These are phyloP conservation scores for Eudemis profundana DNA, from an alignment of 2,888 invertebrate genomes.

Conservation along the genomic window DNA sequence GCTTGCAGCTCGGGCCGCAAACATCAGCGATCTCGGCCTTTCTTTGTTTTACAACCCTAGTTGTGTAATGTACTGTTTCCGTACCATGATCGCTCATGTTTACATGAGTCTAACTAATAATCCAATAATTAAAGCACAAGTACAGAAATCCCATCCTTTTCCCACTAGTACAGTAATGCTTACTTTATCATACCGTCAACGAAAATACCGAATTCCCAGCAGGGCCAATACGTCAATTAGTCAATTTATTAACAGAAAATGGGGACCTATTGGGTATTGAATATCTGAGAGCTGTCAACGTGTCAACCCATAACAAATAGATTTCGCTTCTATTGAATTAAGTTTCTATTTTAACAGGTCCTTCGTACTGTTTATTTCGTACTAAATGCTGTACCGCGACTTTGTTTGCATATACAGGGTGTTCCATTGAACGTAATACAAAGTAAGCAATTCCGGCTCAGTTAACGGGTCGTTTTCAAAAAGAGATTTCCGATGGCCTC, in stretches of 20 bases:
- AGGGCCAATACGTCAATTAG: constrained; percentile 34
- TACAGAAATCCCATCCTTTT: background rate
- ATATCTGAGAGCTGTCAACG: constrained; percentile 21
- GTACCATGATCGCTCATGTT: no score
- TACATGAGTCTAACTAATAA: no score
- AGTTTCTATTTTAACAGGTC: background rate
- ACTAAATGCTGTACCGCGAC: no score
- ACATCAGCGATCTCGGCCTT: no score
- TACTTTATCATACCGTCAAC: background rate
- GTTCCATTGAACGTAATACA: no score
- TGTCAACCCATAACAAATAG: constrained; percentile 3
- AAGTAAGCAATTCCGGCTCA: no score
- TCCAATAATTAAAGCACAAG: background rate
- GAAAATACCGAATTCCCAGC: background rate
- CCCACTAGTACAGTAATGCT: background rate
- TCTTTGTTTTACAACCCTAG: no score
- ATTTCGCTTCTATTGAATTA: background rate
- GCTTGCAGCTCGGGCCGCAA: no score
- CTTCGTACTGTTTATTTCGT: background rate
- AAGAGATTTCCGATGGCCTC: no score
- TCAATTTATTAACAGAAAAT: constrained; percentile 20
- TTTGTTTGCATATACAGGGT: no score
- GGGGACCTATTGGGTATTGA: constrained; percentile 12
- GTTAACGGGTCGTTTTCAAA: no score
- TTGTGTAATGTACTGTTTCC: no score